Base-by-base conservation (phyloP, 2,113 vertebrate genomes). In the Etia nguti region DNA sequence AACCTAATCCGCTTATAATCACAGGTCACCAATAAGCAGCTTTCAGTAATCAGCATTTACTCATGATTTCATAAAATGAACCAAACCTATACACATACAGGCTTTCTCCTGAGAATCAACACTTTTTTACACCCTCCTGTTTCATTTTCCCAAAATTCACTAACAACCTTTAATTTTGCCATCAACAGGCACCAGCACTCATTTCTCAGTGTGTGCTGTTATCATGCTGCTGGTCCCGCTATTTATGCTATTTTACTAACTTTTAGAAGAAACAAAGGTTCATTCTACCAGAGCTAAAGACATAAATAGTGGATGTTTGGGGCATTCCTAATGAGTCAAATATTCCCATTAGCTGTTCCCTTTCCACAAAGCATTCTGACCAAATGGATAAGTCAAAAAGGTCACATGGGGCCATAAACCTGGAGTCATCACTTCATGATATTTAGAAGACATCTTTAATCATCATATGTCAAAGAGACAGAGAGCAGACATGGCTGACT, bases 361-460 rank as follows among this genome's bases (percentile, higher is more conserved):
- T 89, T 62, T 81, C 62, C 86, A 86, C 85, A 84, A 79, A 89
- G 89, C 50, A 90, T 55, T 80, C 56, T 85, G 55, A 62, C 57
- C 18, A 57, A 75, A 79, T 22, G 77, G 70, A 54, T n/a, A 90
- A 8, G 54, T 75, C 16, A 10, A 2, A 81, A 29, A 82, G 90
- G 88, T 91, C 87, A 56, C 41, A 11, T 6, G 1, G 31, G 79
- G 80, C 54, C 81, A 10, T 15, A 38, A 85, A 85, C 65, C 81
- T 31, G 20, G 65, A 90, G 83, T 91, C 90, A 80, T 82, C 12
- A 3, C 80, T 84, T 92, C 16, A 87, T 88, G 85, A 92, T 81
- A 91, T 85, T 86, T 38, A 88, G 84, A 87, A 91, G 90, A 89
- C 54, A 54, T 90, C 88, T 92, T 91, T 91, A 89, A 86, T 90